A percentile compares a stretch with the other conserved stretches of the same genome.
These are phyloP conservation scores for Melanogrammus aeglefinus DNA, from an alignment of 2,797 vertebrate species.

Conservation along the genomic window DNA sequence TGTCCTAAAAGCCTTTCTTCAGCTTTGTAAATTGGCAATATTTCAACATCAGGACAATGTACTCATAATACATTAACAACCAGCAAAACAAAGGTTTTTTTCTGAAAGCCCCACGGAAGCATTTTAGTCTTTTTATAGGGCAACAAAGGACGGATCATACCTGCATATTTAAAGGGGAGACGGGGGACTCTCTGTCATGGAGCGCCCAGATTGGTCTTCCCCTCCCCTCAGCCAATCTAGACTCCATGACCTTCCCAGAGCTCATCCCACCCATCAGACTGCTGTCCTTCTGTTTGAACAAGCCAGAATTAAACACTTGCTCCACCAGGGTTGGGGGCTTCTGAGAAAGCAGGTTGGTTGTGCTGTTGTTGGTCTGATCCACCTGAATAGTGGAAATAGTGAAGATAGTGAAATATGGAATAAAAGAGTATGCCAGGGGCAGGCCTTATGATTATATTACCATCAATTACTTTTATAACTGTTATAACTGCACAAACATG, in stretches of 20 bases:
- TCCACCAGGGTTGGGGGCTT: conserved; percentile 85
- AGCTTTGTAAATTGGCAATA: background rate
- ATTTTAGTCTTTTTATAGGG: background rate
- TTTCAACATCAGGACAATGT: conserved; percentile 1
- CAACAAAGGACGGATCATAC: conserved; percentile 54
- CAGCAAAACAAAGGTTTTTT: background rate
- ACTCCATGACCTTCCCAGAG: conserved; percentile 59
- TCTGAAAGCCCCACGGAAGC: background rate
- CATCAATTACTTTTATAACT: background rate
- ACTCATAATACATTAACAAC: background rate
- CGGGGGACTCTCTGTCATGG: conserved; percentile 82
- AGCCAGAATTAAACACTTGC: conserved; percentile 89
- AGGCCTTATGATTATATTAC: background rate
- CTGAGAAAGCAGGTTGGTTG: conserved; percentile 63
- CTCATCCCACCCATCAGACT: conserved; percentile 69
- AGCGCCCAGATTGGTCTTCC: conserved; percentile 85
- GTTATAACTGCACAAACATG: background rate
- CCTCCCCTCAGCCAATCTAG: conserved; percentile 74
- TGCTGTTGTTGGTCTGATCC: conserved; percentile 66
- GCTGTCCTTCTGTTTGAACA: conserved; percentile 83
- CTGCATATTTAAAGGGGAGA: conserved; percentile 82
- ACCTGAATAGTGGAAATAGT: conserved; percentile 31
- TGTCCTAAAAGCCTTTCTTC: background rate
- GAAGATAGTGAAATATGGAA: background rate
- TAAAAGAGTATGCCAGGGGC: background rate